Conservation (phyloP, 2,113 vertebrate species). For the Sinocyclocheilus maitianheensis region DNA sequence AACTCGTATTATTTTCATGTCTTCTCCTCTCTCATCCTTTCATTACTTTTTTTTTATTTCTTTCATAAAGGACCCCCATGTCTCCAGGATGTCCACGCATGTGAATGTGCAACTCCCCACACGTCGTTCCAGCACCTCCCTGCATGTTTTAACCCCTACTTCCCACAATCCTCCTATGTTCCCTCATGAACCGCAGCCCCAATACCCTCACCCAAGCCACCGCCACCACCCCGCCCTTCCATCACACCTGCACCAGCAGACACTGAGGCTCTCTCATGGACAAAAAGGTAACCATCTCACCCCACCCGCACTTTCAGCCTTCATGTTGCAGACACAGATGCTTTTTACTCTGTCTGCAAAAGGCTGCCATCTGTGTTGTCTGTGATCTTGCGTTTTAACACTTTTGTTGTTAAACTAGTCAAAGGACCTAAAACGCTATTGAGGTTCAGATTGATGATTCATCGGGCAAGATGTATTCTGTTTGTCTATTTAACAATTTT, state of each 20-base stretch:
- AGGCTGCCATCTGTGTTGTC: not conserved
- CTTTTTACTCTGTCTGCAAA: not conserved
- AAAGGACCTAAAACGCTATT: not conserved
- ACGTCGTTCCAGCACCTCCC: slow-evolving; percentile 69
- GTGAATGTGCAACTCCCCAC: slow-evolving; percentile 71
- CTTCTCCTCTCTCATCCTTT: not conserved
- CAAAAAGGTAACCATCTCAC: slow-evolving; percentile 82
- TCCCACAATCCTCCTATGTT: slow-evolving; percentile 63
- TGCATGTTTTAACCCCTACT: slow-evolving; percentile 70
- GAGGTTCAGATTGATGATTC: not conserved
- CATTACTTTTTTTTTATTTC: slow-evolving; percentile 66
- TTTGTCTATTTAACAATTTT: not conserved
- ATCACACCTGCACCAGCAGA: slow-evolving; percentile 80
- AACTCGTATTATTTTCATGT: not conserved
- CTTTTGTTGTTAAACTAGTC: not conserved
- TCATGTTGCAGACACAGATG: not conserved
- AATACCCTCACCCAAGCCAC: slow-evolving; percentile 71
- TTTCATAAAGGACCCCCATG: slow-evolving; percentile 63
- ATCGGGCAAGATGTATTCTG: not conserved
- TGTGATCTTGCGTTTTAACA: not conserved
- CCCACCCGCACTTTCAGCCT: not conserved
- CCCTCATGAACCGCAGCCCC: slow-evolving; percentile 67
- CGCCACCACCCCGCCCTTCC: slow-evolving; percentile 73
- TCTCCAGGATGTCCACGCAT: slow-evolving; percentile 76
- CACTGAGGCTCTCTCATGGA: slow-evolving; percentile 76